Percentiles rank a stretch among this genome's conserved stretches.
Conservation (phyloP, 2,888 invertebrate species). For the Cistogaster globosa region DNA sequence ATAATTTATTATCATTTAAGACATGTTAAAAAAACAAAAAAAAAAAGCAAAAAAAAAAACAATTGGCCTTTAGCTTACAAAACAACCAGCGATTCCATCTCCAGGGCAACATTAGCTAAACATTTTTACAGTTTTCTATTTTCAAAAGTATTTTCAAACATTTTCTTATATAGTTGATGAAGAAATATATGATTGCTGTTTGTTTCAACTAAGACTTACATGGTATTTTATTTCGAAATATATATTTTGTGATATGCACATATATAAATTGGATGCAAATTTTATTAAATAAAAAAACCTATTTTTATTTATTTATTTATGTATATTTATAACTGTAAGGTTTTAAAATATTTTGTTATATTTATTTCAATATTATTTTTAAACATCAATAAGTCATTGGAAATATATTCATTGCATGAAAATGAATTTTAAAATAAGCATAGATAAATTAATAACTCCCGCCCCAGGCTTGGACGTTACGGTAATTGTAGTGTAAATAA, state of each 20-base stretch:
- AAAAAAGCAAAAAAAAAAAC: neutral
- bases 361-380: too few relatives aligned
- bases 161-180: slow-evolving; percentile 58
- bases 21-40: neutral
- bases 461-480: neutral
- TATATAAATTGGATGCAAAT: neutral
- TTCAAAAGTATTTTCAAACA: slow-evolving; percentile 15
- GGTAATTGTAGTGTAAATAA: slow-evolving; percentile 19
- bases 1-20: slow-evolving; percentile 66
- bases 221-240: slow-evolving; percentile 1
- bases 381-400: too few relatives aligned
- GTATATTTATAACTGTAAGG: too few relatives aligned
- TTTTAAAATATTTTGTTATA: too few relatives aligned
- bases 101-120: slow-evolving; percentile 66
- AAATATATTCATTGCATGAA: too few relatives aligned
- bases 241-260: neutral
- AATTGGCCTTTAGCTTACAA: slow-evolving; percentile 44
- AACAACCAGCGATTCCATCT: slow-evolving; percentile 41
- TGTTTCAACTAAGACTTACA: slow-evolving; percentile 30
- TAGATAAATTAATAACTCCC: too few relatives aligned
- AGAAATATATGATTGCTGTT: slow-evolving; percentile 65
- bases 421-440: too few relatives aligned
- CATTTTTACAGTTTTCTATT: slow-evolving; percentile 4
- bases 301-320: neutral
- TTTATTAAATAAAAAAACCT: too few relatives aligned